Evolutionary conservation across 1,140 invertebrate species (phyloP).

Genomic region (Sarcophaga bullata): DNA sequence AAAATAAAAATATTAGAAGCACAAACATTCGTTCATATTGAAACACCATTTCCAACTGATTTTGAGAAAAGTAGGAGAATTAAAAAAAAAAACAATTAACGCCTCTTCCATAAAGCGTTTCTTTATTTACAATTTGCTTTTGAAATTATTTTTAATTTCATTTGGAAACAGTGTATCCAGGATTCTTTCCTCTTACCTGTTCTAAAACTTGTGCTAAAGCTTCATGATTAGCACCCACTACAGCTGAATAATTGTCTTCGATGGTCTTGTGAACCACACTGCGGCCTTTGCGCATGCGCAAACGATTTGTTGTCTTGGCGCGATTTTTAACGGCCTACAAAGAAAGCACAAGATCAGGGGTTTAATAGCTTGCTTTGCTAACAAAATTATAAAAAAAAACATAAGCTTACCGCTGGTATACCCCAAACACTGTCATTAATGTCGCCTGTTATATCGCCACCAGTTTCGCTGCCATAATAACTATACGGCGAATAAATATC

Average conservation of each 20-base stretch:
- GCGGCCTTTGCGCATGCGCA: conserved; percentile 78
- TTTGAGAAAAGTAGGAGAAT: no score
- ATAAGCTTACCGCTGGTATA: conserved; percentile 56
- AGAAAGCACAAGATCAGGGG: background rate
- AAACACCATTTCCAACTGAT: no score
- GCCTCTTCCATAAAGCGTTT: no score
- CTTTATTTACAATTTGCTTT: no score
- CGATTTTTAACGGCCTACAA: conserved; percentile 59
- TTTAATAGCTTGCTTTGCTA: background rate
- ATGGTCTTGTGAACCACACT: conserved; percentile 83
- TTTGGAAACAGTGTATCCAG: no score
- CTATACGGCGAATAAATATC: conserved; percentile 84
- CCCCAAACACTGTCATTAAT: conserved; percentile 64
- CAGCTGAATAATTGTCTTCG: conserved; percentile 88
- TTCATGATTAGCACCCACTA: conserved; percentile 88
- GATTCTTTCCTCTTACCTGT: conserved; percentile 70
- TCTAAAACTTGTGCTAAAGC: conserved; percentile 85
- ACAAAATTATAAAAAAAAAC: background rate
- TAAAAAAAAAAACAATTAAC: no score
- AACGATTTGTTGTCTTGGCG: conserved; percentile 69
- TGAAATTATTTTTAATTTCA: no score
- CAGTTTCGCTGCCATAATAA: conserved; percentile 73
- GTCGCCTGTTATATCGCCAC: conserved; percentile 65
- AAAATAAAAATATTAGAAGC: background rate
- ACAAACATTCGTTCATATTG: no score